Conservation (phyloP, 2,113 vertebrate species). For the Gallinago undulata region DNA sequence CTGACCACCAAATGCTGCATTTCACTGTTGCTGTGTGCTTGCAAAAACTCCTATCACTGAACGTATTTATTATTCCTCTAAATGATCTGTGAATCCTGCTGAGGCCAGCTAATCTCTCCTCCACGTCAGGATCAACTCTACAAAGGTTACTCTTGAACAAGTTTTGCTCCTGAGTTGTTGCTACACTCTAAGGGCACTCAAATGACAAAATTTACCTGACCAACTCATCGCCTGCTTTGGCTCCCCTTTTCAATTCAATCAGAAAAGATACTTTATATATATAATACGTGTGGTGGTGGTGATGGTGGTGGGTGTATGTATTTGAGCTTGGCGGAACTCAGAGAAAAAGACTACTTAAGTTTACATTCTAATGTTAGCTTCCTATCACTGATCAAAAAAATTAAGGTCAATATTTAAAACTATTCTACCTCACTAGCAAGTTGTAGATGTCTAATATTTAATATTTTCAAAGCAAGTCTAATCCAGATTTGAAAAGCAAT, state of each 20-base stretch:
- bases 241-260: neutral
- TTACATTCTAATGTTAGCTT: neutral
- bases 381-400: neutral
- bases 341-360: neutral
- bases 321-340: neutral
- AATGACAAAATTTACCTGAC: neutral
- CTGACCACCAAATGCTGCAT: neutral
- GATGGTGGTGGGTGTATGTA: no score
- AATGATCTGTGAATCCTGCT: neutral
- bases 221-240: neutral
- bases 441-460: neutral
- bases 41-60: neutral
- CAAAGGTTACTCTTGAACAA: neutral
- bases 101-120: neutral
- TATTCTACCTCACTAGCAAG: neutral
- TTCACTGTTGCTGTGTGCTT: neutral
- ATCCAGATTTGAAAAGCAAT: slow-evolving; percentile 58
- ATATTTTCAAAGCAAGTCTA: slow-evolving; percentile 15
- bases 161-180: neutral
- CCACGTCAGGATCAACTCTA: neutral
- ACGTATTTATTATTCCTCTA: neutral
- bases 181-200: neutral
- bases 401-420: neutral
- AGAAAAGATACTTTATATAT: neutral
- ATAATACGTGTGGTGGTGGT: neutral